Evolutionary conservation across 1,140 invertebrate genomes (phyloP).

Genomic region (Uloborus diversus): DNA sequence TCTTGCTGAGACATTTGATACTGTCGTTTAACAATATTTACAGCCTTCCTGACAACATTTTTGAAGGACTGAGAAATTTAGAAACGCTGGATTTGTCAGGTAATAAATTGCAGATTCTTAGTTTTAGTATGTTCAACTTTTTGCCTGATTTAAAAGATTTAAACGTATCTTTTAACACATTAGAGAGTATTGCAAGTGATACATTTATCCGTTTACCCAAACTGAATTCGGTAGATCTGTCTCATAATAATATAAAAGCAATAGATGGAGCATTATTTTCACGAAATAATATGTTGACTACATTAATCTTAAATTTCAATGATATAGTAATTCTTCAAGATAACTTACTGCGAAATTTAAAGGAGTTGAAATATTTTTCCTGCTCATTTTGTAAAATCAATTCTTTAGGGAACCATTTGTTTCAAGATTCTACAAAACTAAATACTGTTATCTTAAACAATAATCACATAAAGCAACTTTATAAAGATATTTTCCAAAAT

Average conservation of each 20-base stretch:
- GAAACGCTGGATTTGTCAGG: constrained; percentile 11
- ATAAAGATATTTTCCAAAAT: not conserved
- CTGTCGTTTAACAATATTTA: not conserved
- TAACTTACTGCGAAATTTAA: not conserved
- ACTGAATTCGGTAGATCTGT: not conserved
- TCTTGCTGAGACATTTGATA: too few relatives aligned
- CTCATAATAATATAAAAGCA: constrained; percentile 5
- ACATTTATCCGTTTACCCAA: not conserved
- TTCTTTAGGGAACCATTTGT: not conserved
- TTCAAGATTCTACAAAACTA: not conserved
- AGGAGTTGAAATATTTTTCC: not conserved
- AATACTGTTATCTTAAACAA: not conserved
- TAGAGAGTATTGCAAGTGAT: not conserved
- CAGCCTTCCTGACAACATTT: not conserved
- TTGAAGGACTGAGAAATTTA: not conserved
- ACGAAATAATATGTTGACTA: not conserved
- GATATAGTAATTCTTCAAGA: constrained; percentile 6
- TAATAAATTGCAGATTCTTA: constrained; percentile 3
- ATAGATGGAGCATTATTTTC: not conserved
- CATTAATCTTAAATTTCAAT: constrained; percentile 18
- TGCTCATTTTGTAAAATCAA: constrained; percentile 5
- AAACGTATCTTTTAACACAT: constrained; percentile 19
- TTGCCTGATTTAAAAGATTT: constrained; percentile 6
- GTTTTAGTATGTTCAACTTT: not conserved
- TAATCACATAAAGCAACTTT: not conserved